These are phyloP conservation scores for Stichopus horrens DNA, from an alignment of 53 echinoderm and acorn worm genomes.

Conservation along the genomic window DNA sequence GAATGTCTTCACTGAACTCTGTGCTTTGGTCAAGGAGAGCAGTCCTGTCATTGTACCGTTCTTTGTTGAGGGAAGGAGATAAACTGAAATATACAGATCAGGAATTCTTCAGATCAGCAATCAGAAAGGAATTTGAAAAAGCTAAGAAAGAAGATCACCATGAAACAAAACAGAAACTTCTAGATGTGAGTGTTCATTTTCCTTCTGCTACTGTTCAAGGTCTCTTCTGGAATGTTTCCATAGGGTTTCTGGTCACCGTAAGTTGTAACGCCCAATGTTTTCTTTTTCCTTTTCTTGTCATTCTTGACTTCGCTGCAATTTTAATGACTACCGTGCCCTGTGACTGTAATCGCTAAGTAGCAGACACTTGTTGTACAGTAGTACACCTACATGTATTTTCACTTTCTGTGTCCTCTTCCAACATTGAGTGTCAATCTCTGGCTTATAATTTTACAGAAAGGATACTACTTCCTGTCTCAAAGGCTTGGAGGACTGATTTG, in stretches of 20 bases:
- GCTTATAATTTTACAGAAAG: conserved; percentile 10
- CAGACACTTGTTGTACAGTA: too few relatives aligned
- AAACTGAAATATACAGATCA: conserved; percentile 48
- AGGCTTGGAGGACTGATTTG: conserved; percentile 30
- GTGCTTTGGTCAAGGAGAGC: conserved; percentile 44
- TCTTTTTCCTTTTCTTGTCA: too few relatives aligned
- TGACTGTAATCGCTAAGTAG: too few relatives aligned
- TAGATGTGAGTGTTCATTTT: conserved; percentile 36
- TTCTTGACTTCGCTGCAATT: too few relatives aligned
- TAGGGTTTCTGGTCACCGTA: too few relatives aligned
- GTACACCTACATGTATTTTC: too few relatives aligned
- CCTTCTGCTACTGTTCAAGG: neutral
- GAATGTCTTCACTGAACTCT: neutral
- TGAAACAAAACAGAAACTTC: conserved; percentile 28
- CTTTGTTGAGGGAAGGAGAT: conserved; percentile 46
- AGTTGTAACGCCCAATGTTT: too few relatives aligned
- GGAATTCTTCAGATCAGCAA: conserved; percentile 33
- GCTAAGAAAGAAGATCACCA: conserved; percentile 10
- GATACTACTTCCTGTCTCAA: conserved; percentile 32
- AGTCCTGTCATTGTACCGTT: conserved; percentile 36
- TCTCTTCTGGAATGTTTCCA: neutral
- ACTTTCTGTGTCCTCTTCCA: too few relatives aligned
- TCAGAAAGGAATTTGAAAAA: conserved; percentile 43
- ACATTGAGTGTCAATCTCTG: neutral
- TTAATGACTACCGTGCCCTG: too few relatives aligned